A percentile compares a stretch with the other conserved stretches of the same genome.
Conservation (phyloP, 1,140 invertebrate species). For the Drosophila kikkawai region DNA sequence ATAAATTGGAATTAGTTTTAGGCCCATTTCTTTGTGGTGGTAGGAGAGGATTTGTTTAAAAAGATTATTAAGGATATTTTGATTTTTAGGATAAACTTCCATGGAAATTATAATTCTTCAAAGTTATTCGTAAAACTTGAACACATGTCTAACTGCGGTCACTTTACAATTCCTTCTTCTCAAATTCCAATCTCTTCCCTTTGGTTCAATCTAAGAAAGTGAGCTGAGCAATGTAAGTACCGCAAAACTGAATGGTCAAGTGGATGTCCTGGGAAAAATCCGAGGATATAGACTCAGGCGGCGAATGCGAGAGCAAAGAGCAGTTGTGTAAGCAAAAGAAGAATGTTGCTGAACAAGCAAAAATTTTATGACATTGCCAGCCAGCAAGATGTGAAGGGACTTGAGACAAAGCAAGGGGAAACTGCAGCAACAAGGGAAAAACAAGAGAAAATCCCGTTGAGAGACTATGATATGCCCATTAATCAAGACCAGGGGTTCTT, state of each 20-base stretch:
- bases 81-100: neutral
- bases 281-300: constrained; percentile 19
- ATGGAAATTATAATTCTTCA: neutral
- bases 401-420: constrained; percentile 6
- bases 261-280: constrained; percentile 18
- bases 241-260: constrained; percentile 47
- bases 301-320: constrained; percentile 24
- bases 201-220: constrained; percentile 48
- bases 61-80: neutral
- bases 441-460: neutral
- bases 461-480: neutral
- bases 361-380: constrained; percentile 81
- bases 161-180: neutral
- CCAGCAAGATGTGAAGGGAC: constrained; percentile 46
- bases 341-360: constrained; percentile 78
- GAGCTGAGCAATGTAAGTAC: constrained; percentile 47
- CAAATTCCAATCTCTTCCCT: constrained; percentile 22
- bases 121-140: neutral
- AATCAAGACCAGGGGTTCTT: neutral
- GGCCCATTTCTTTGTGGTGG: too few relatives aligned
- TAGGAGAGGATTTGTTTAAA: too few relatives aligned
- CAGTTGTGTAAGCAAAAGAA: constrained; percentile 64
- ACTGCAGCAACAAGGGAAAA: constrained; percentile 9
- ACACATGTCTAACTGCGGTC: neutral
- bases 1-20: constrained; percentile 19